Evolutionary conservation across 2,113 vertebrate species (phyloP).

Genomic region (Ptilonorhynchus violaceus): DNA sequence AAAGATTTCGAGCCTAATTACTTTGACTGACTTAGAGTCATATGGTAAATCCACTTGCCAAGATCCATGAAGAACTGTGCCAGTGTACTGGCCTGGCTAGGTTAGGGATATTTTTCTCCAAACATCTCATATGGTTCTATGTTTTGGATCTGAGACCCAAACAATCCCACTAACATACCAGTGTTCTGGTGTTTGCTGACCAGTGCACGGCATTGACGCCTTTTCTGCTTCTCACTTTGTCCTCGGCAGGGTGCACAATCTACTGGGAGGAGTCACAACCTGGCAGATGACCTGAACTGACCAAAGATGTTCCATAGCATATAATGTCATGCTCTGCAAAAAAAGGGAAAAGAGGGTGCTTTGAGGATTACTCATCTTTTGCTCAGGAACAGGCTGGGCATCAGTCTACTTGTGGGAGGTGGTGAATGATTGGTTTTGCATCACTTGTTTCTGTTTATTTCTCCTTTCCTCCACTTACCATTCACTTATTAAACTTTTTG

Average conservation of each 20-base stretch:
- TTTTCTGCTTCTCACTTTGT: background rate
- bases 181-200: background rate
- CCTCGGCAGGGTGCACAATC: rapidly evolving
- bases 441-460: background rate
- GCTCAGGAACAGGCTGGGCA: background rate
- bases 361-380: background rate
- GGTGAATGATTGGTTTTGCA: background rate
- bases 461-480: background rate
- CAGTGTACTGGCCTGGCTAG: background rate
- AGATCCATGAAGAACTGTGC: background rate
- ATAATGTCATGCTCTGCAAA: background rate
- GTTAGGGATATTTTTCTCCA: background rate
- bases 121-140: background rate
- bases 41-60: background rate
- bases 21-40: background rate
- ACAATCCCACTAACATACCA: rapidly evolving
- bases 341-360: background rate
- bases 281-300: background rate
- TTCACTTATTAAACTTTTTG: background rate
- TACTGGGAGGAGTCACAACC: background rate
- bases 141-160: background rate
- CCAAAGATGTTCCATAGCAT: background rate
- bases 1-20: rapidly evolving
- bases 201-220: background rate
- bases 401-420: background rate